Conservation (phyloP, 2,888 invertebrate species). For the Tetragnatha montana region DNA sequence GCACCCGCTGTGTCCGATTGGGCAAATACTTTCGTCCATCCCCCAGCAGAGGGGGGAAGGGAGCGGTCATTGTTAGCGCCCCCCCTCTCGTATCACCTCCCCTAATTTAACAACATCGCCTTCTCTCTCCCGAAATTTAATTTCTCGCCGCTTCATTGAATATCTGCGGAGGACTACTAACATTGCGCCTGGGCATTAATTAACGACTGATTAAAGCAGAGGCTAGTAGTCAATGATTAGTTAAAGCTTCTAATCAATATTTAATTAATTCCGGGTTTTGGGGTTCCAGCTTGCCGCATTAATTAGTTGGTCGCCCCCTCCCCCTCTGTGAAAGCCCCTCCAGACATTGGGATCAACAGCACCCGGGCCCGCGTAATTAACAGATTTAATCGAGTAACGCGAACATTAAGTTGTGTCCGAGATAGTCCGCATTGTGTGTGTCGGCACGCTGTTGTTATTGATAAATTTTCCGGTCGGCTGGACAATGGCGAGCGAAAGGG, state of each 20-base stretch:
- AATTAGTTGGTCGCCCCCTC: slow-evolving; percentile 59
- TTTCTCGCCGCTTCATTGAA: slow-evolving; percentile 68
- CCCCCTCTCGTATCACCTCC: slow-evolving; percentile 64
- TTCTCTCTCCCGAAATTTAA: slow-evolving; percentile 62
- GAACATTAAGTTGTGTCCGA: slow-evolving; percentile 70
- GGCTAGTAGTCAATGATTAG: slow-evolving; percentile 71
- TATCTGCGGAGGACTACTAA: slow-evolving; percentile 62
- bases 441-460: slow-evolving; percentile 70
- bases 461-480: slow-evolving; percentile 69
- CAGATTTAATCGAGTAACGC: slow-evolving; percentile 70
- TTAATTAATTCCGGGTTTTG: slow-evolving; percentile 70
- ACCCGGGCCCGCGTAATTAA: slow-evolving; percentile 70
- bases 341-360: slow-evolving; percentile 69
- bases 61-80: slow-evolving; percentile 58
- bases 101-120: slow-evolving; percentile 70
- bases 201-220: slow-evolving; percentile 71
- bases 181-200: slow-evolving; percentile 69
- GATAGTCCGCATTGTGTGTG: slow-evolving; percentile 66
- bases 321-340: slow-evolving; percentile 50
- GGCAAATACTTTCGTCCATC: slow-evolving; percentile 29
- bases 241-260: slow-evolving; percentile 71
- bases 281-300: slow-evolving; percentile 69
- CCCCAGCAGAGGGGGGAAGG: neutral
- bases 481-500: slow-evolving; percentile 52
- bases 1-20: slow-evolving; percentile 42